Evolutionary conservation across 1,140 invertebrate genomes (phyloP), one percentile per base, ranked within the genome.

Genomic region (Megalopta genalis): DNA sequence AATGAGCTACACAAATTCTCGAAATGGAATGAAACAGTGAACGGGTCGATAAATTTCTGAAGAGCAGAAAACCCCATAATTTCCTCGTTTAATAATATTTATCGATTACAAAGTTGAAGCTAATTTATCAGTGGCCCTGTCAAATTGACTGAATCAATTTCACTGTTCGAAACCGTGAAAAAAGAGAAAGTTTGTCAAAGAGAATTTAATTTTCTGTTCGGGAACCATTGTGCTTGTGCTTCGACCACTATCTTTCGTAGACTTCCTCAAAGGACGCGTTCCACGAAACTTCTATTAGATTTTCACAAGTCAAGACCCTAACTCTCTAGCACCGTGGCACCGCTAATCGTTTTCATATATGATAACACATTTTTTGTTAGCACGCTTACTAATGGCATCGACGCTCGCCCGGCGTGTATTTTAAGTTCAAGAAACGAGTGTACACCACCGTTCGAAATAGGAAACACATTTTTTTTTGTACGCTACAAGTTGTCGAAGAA

Each of bases 291-390:
- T 66, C 37, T 66, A 39, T 66, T 66, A 66, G 64, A 66, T 66
- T 66, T 66, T 66, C 64, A 66, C 64, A 66, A 10, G 64, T 66
- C 60, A 32, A 32, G 27, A 8, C 37, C 42, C 23, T 10, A 49
- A 66, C n/a, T 46, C 64, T 46, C 37, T 37, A 32, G n/a, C 18
- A 12, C 10, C 64, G 12, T 18, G 37, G 63, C 8, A 66, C 64
- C n/a, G 64, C 39, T 42, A 66, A 66, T 66, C 64, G 64, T 66
- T 66, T 66, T 46, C 64, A n/a, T 66, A 39, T 66, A 46, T 66
- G n/a, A 66, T 46, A 66, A 66, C 39, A 66, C 39, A 23, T 46
- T 46, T 63, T 39, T 16, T 46, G 64, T 66, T 66, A 46, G 64
- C 64, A 66, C 64, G 21, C 42, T 25, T 23, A n/a, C 23, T 66